Evolutionary conservation across 2,797 vertebrate species (phyloP).

Genomic region (Anabacerthia variegaticeps): DNA sequence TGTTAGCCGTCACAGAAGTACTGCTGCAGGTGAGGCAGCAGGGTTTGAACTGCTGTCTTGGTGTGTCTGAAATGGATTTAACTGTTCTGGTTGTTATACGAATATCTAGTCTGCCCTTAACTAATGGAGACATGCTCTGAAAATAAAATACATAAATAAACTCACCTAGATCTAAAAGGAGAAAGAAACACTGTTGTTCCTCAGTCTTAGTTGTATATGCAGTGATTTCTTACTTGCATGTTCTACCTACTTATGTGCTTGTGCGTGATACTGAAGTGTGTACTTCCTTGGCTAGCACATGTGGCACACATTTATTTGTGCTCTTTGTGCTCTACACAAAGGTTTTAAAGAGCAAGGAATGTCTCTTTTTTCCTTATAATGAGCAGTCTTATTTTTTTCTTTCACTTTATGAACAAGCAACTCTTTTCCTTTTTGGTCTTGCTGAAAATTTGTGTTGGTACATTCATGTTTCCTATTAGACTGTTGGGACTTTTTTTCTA

Average conservation of each 20-base stretch:
- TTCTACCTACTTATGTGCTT: fast-evolving
- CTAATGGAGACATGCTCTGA: not conserved
- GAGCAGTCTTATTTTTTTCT: not conserved
- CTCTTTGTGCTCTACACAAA: not conserved
- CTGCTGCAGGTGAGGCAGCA: not conserved
- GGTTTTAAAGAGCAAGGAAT: not conserved
- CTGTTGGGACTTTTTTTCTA: not conserved
- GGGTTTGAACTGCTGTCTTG: not conserved
- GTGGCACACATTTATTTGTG: not conserved
- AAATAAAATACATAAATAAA: not conserved
- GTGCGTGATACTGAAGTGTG: not conserved
- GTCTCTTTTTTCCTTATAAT: not conserved
- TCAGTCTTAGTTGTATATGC: not conserved
- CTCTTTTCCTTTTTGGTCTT: not conserved
- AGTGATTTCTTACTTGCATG: not conserved
- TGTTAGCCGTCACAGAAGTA: not conserved
- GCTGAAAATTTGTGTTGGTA: not conserved
- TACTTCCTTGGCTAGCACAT: not conserved
- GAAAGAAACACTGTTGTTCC: not conserved
- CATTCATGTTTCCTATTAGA: not conserved
- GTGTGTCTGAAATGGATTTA: not conserved
- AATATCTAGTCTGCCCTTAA: not conserved
- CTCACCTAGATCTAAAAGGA: not conserved
- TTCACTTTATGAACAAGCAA: not conserved
- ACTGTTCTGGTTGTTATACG: not conserved